Base-by-base conservation (phyloP, 2,113 vertebrate species). In the Nycticryphes semicollaris region DNA sequence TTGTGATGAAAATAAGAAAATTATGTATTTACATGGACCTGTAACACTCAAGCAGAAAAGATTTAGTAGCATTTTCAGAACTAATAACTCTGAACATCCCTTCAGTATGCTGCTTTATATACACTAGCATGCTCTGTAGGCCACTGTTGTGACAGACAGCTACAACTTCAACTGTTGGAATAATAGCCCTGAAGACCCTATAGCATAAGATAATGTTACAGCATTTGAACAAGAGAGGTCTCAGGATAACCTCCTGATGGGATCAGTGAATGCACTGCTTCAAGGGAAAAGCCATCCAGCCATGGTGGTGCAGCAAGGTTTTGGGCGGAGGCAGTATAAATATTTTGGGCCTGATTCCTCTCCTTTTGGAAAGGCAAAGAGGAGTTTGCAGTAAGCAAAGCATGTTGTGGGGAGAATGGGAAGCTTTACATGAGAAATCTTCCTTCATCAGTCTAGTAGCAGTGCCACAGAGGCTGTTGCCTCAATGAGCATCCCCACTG, bases 331-430 rank as follows among this genome's bases (percentile, higher is more conserved):
- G 25, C 25, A 72, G 12, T 51, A 51, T 31, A 59, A 54, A 60
- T 56, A n/a, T 56, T 91, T 84, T 56, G 39, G 37, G n/a, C 59
- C 47, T 41, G 1, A 68, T 74, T 67, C 10, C 12, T 5, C 23
- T 88, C 23, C 7, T 74, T 77, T 95, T 41, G 22, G 31, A 87
- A 81, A 84, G 31, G n/a, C 74, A 78, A 48, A 68, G 35, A 80
- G 19, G 21, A 84, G 31, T 39, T 81, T 63, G 31, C n/a, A 59
- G 47, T 37, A 70, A 87, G 28, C 0, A 0, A 85, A 21, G 37
- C 11, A 41, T 50, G 24, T 35, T 76, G 14, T 4, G 0, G 17
- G 28, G 16, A 51, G 43, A 86, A 72, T 0, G 0, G 59, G 64
- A 88, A 72, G n/a, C 3, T 89, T 83, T 54, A 78, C 17, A 24